These are phyloP conservation scores for Illadopsis cleaveri DNA, from an alignment of 2,113 vertebrate genomes.

Conservation along the genomic window DNA sequence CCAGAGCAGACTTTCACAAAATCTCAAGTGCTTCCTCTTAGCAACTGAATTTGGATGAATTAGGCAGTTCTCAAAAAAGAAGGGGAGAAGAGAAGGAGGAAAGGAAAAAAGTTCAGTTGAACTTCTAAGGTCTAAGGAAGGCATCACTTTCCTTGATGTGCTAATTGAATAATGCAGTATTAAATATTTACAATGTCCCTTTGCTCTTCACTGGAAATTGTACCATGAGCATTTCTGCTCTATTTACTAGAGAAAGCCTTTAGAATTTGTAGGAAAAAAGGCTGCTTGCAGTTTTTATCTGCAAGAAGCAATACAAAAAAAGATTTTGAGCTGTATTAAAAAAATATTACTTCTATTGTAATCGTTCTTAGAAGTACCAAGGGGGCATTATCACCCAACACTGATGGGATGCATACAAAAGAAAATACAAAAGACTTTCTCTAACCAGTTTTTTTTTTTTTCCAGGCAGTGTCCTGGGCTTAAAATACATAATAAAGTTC, in stretches of 20 bases:
- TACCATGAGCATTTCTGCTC: background rate
- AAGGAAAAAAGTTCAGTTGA: background rate
- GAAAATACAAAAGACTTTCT: background rate
- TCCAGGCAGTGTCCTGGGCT: background rate
- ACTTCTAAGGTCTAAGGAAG: background rate
- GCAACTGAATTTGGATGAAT: background rate
- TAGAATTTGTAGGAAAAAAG: background rate
- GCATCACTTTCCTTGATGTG: background rate
- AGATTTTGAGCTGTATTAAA: background rate
- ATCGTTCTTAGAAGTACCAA: background rate
- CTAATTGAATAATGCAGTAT: background rate
- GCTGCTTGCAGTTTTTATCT: background rate
- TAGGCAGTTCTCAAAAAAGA: background rate
- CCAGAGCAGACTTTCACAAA: background rate
- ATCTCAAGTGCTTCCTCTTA: background rate
- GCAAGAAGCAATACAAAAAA: background rate
- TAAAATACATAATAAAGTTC: background rate
- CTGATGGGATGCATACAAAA: background rate
- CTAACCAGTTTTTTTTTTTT: background rate
- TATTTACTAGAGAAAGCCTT: background rate
- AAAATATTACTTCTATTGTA: background rate
- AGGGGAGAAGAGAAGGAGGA: background rate
- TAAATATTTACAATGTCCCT: background rate
- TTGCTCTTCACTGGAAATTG: background rate
- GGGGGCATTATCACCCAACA: background rate